Conservation (phyloP, 2,888 invertebrate genomes). For the Cheilosia impressa region DNA sequence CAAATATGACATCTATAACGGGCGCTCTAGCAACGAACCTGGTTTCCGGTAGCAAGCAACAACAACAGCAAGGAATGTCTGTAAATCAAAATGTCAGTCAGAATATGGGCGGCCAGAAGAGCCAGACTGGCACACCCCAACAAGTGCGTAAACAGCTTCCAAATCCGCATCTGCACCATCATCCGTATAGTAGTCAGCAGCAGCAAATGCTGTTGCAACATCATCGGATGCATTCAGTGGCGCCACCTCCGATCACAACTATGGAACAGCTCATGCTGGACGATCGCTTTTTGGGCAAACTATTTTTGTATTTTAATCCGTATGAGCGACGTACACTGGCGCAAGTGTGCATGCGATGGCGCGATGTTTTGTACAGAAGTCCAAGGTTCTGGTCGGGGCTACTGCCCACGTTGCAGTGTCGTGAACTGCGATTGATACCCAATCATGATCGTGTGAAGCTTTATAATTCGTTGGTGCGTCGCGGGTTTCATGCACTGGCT, state of each 20-base stretch:
- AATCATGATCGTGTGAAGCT: slow-evolving; percentile 86
- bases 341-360: slow-evolving; percentile 94
- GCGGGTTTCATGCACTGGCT: slow-evolving; percentile 94
- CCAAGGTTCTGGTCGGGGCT: slow-evolving; percentile 95
- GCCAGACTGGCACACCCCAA: slow-evolving; percentile 81
- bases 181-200: slow-evolving; percentile 78
- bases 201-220: slow-evolving; percentile 77
- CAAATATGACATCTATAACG: slow-evolving; percentile 32
- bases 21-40: slow-evolving; percentile 51
- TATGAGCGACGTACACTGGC: slow-evolving; percentile 91
- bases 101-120: slow-evolving; percentile 77
- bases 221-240: slow-evolving; percentile 76
- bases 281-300: slow-evolving; percentile 92
- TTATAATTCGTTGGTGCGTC: slow-evolving; percentile 91
- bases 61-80: slow-evolving; percentile 80
- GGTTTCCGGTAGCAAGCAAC: slow-evolving; percentile 76
- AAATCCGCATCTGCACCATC: slow-evolving; percentile 82
- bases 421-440: slow-evolving; percentile 89
- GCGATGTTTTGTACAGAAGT: slow-evolving; percentile 93
- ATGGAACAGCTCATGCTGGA: slow-evolving; percentile 92
- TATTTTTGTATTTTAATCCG: slow-evolving; percentile 92
- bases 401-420: slow-evolving; percentile 93
- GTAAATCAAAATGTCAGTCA: slow-evolving; percentile 54
- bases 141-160: slow-evolving; percentile 83
- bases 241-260: slow-evolving; percentile 86